Base-by-base conservation (phyloP, 1,140 invertebrate genomes). In the Drosophila busckii region DNA sequence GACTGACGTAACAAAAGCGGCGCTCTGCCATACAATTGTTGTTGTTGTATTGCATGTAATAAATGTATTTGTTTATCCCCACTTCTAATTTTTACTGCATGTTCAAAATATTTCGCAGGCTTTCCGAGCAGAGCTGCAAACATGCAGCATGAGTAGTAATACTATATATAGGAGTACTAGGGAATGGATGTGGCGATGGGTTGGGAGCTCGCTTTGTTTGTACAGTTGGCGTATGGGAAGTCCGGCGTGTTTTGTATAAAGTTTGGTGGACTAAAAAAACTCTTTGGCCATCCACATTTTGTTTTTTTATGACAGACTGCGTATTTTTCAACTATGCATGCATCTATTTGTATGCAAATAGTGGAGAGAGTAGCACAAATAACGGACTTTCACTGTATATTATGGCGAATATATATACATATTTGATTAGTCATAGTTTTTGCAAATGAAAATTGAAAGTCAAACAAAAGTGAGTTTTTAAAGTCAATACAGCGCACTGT, bases 21-120 rank as follows among this genome's bases (percentile, higher is more conserved):
- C 28, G 40, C 28, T 22, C 28, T 32, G 26, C 29, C 16, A 15
- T 34, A 52, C n/a, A n/a, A n/a, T n/a, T n/a, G 59, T 78, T 67
- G 62, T 70, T 78, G 63, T 56, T 64, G 71, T 78, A 73, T 80
- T 76, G 73, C 73, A 80, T 80, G 75, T 78, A 80, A 78, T 78
- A 78, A 80, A 78, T 78, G 71, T 78, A 78, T 78, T 78, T 78
- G 71, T 78, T 80, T 78, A 78, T 78, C 68, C 73, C 75, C 55
- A 23, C 58, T 50, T 68, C 71, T 78, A 78, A 78, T 78, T 78
- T 78, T 80, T 32, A 76, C 63, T 50, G 75, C 53, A 78, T 64
- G 58, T 42, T 34, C 42, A 62, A 76, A 62, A 76, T 78, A 66
- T 70, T 63, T 60, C 52, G 48, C 26, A 35, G 55, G 26, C 54